Evolutionary conservation across 1,140 invertebrate species (phyloP).

Genomic region (Drosophila subobscura): DNA sequence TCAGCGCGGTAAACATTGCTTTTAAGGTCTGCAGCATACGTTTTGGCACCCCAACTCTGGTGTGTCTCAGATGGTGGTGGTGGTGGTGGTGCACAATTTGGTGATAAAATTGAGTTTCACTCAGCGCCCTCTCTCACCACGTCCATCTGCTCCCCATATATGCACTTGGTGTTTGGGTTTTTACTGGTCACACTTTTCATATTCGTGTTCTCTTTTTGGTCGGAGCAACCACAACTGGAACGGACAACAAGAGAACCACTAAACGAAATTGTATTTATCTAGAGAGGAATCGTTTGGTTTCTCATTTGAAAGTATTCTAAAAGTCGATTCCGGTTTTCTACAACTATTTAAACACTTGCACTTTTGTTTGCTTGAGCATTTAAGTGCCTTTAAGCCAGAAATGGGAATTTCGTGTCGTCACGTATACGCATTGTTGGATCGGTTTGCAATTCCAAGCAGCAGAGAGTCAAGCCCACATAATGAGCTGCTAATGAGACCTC

Average conservation of each 20-base stretch:
- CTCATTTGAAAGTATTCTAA: background rate
- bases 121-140: constrained; percentile 24
- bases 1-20: constrained; percentile 27
- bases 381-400: constrained; percentile 25
- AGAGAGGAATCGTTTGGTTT: no score
- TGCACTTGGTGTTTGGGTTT: constrained; percentile 17
- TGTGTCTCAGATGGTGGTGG: no score
- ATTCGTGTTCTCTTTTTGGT: constrained; percentile 54
- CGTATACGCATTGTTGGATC: constrained; percentile 25
- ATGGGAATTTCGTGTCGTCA: constrained; percentile 28
- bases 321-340: background rate
- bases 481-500: constrained; percentile 61
- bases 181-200: constrained; percentile 47
- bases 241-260: constrained; percentile 8
- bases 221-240: constrained; percentile 1
- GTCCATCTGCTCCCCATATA: constrained; percentile 16
- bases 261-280: constrained; percentile 27
- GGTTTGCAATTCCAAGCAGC: constrained; percentile 32
- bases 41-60: constrained; percentile 40
- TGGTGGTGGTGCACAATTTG: constrained; percentile 32
- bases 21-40: constrained; percentile 67
- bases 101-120: constrained; percentile 76
- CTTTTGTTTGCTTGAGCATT: constrained; percentile 20
- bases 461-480: constrained; percentile 27
- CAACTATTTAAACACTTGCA: background rate